Base-by-base conservation (phyloP, 2,113 vertebrate genomes). In the Cinclus mexicanus region DNA sequence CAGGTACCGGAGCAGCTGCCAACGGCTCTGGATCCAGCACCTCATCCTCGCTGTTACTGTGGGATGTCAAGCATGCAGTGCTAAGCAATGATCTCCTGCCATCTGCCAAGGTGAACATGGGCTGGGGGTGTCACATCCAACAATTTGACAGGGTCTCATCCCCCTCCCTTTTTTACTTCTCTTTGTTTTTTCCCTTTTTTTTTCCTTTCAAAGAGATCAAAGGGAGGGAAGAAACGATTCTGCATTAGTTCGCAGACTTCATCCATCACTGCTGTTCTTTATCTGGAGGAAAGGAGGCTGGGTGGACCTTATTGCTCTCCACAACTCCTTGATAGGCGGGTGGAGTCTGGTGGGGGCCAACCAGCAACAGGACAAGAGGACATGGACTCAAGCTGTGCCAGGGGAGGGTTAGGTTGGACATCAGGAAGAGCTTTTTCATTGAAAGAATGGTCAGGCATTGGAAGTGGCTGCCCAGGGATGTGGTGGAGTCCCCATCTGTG, bases 61-160 rank as follows among this genome's bases (percentile, higher is more conserved):
- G 91, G 95, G 85, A 97, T 94, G 96, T 89, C 97, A 97, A 91
- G 95, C 96, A 96, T 96, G 95, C 95, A 94, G 97, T 1, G 94
- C 93, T 96, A 96, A 96, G 94, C 87, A 89, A 53, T 46, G 95
- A 53, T 69, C 87, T 77, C 71, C 77, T 95, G 92, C 97, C 97
- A 96, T 97, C 97, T 97, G 97, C 95, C 84, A 46, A 93, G 78
- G 89, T 69, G 92, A 96, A 41, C 61, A 4, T 57, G 94, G 92
- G 60, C 3, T 71, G 85, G 71, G 80, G 95, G 87, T 88, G 79
- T 96, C 69, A 50, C 68, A 94, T 55, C 87, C 25, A 65, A 17
- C 59, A 31, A 89, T 80, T 5, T 70, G 76, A 84, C 82, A 89
- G 46, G 33, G 21, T 72, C 70, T 87, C 63, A 56, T 37, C 53